Evolutionary conservation across 2,797 vertebrate species (phyloP).

Genomic region (Oophaga sylvatica): DNA sequence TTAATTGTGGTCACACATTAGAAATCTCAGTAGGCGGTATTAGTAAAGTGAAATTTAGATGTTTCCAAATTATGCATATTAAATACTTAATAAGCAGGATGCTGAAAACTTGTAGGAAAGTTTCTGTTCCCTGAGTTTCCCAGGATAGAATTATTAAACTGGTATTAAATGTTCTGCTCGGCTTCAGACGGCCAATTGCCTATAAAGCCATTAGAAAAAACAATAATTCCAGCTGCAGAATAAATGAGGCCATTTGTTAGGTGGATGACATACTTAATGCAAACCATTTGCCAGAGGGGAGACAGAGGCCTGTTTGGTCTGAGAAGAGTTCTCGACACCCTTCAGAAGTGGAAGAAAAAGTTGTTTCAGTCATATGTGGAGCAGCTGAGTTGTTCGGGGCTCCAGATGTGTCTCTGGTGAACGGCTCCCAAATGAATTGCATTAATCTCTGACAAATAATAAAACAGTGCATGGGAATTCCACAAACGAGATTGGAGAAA

Average conservation of each 20-base stretch:
- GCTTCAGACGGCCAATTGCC: constrained; percentile 61
- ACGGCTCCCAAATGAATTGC: constrained; percentile 83
- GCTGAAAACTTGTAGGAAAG: constrained; percentile 4
- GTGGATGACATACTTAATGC: constrained; percentile 89
- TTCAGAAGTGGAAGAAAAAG: constrained; percentile 78
- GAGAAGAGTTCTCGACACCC: constrained; percentile 75
- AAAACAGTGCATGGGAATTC: constrained; percentile 63
- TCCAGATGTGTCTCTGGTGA: constrained; percentile 87
- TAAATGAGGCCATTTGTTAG: constrained; percentile 84
- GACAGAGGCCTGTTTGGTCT: constrained; percentile 77
- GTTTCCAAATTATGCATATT: neutral
- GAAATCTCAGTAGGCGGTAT: neutral
- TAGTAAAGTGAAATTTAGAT: neutral
- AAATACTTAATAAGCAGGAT: constrained; percentile 16
- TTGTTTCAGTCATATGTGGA: constrained; percentile 79
- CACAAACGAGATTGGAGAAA: constrained; percentile 53
- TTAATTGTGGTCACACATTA: neutral
- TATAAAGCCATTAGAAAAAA: constrained; percentile 71
- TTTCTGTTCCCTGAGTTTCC: constrained; percentile 8
- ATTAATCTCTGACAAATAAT: constrained; percentile 73
- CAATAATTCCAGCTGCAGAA: constrained; percentile 81
- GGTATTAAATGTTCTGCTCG: constrained; percentile 28
- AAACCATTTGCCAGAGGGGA: constrained; percentile 85
- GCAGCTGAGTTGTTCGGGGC: constrained; percentile 82
- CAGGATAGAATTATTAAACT: constrained; percentile 30